Evolutionary conservation across 2,113 vertebrate genomes (phyloP).

Genomic region (Corydoras sp.): DNA sequence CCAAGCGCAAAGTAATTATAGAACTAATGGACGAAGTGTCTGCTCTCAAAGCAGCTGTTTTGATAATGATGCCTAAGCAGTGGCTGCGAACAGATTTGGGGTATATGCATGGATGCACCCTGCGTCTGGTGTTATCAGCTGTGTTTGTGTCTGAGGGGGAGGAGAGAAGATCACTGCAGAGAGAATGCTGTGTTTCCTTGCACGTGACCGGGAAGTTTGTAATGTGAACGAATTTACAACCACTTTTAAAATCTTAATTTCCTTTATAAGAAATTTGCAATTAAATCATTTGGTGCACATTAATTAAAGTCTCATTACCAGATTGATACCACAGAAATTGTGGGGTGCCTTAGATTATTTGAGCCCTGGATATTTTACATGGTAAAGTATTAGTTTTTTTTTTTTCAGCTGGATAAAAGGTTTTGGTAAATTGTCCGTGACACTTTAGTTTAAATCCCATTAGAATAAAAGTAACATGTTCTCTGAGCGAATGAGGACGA

Average conservation of each 20-base stretch:
- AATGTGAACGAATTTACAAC: slow-evolving; percentile 25
- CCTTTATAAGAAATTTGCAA: not conserved
- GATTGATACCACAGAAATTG: too few relatives aligned
- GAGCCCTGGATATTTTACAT: too few relatives aligned
- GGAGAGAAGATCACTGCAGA: slow-evolving; percentile 6
- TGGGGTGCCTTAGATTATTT: too few relatives aligned
- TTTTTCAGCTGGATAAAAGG: too few relatives aligned
- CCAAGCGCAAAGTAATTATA: slow-evolving; percentile 17
- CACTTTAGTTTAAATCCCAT: too few relatives aligned
- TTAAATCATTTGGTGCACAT: too few relatives aligned
- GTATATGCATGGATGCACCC: slow-evolving; percentile 35
- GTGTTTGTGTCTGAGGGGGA: slow-evolving; percentile 20
- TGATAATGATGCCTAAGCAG: slow-evolving; percentile 18
- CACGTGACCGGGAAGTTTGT: slow-evolving; percentile 16
- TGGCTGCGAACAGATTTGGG: slow-evolving; percentile 26
- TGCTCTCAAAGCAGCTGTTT: slow-evolving; percentile 15
- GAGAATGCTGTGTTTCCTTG: slow-evolving; percentile 29
- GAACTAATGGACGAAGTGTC: slow-evolving; percentile 1
- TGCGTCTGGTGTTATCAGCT: slow-evolving; percentile 37
- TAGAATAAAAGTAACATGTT: too few relatives aligned
- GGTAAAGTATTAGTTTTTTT: too few relatives aligned
- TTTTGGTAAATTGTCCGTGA: too few relatives aligned
- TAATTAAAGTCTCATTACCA: too few relatives aligned
- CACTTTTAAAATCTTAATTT: not conserved
- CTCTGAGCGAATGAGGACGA: too few relatives aligned